Evolutionary conservation across 2,888 invertebrate genomes (phyloP), one percentile per base, ranked within the genome.

Genomic region (Marasmarcha lunaedactyla): DNA sequence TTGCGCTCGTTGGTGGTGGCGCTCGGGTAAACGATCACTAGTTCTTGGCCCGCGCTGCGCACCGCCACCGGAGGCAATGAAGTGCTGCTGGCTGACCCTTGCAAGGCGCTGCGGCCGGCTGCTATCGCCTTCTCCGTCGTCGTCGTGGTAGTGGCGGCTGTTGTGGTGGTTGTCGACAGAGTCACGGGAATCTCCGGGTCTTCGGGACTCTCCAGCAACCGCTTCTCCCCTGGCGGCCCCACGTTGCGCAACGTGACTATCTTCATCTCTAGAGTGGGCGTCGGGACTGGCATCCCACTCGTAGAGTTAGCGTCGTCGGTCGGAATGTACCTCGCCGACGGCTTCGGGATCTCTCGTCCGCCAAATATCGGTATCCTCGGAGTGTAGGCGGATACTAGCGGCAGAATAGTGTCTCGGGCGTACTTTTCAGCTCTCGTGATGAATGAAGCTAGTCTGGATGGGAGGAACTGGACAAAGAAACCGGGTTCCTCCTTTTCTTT

Each of bases 381-480:
- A 1, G 92, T 91, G 63, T 92, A 91, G 35, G 90, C 90, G 10
- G 92, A 92, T 7, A 93, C 91, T 4, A 93, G 63, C 0, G 92
- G 92, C 39, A 92, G 64, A 1, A 93, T 76, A 0, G 91, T 92
- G 61, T 92, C 90, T 39, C 92, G 84, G 0, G 93, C 92, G 63
- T 93, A 93, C 37, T 89, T 85, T 57, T 94, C 94, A 0, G 93
- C 94, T 50, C 92, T 88, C 30, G 93, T 90, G 36, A 94, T 86
- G 65, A 94, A 88, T 2, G 90, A 89, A 1, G 92, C 92, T 1
- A 94, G 68, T 25, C 92, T 84, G 47, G 92, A 90, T 0, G 94
- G 94, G 34, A 94, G 72, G 55, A 92, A 87, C 62, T 94, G 94
- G 0, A 94, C 91, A 0, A 90, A 92, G 41, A 88, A 83, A 42